These are phyloP conservation scores for Halesus radiatus DNA, from an alignment of 1,140 invertebrate species.

Conservation along the genomic window DNA sequence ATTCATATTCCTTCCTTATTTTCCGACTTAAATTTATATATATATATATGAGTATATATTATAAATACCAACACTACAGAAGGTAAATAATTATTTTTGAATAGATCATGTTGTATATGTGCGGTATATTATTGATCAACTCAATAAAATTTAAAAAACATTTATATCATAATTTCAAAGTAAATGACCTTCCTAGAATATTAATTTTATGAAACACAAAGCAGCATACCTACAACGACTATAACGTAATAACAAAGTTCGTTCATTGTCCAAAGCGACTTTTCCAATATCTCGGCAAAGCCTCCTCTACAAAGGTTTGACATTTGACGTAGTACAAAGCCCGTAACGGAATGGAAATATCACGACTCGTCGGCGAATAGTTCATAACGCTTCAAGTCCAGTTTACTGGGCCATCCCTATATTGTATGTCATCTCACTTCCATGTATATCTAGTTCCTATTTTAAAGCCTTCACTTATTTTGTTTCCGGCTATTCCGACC, in stretches of 20 bases:
- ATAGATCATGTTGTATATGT: too few relatives aligned
- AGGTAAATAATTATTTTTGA: too few relatives aligned
- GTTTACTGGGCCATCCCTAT: neutral
- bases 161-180: too few relatives aligned
- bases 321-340: slow-evolving; percentile 5
- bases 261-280: neutral
- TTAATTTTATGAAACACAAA: too few relatives aligned
- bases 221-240: neutral
- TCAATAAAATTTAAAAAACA: too few relatives aligned
- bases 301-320: neutral
- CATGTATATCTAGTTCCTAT: neutral
- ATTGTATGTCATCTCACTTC: too few relatives aligned
- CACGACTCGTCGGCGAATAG: neutral
- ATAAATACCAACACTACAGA: too few relatives aligned
- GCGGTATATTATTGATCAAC: too few relatives aligned
- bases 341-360: slow-evolving; percentile 2
- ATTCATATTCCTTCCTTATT: too few relatives aligned
- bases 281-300: slow-evolving; percentile 1
- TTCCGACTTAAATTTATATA: too few relatives aligned
- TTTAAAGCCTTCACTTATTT: neutral
- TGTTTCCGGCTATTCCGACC: neutral
- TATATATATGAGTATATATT: too few relatives aligned
- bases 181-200: too few relatives aligned
- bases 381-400: neutral
- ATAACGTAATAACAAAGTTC: neutral